Conservation (phyloP, 92 coral and sea anemone genomes). For the Parazoanthus atlanticus region DNA sequence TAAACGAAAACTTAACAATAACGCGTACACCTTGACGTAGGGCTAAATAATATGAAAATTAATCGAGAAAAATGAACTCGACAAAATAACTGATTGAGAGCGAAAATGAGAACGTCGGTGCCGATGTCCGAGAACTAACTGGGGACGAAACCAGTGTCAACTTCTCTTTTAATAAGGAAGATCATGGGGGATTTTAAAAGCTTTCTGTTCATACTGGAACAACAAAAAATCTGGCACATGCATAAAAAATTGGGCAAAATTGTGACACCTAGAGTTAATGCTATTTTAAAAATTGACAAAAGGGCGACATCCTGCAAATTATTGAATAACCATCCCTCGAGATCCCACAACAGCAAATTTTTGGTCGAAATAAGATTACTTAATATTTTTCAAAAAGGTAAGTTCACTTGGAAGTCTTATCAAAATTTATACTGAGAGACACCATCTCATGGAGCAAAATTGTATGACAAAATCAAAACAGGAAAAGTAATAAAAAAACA, state of each 20-base stretch:
- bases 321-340: neutral
- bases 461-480: slow-evolving; percentile 8
- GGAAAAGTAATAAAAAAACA: slow-evolving; percentile 2
- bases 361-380: neutral
- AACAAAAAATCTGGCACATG: neutral
- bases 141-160: neutral
- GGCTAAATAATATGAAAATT: neutral
- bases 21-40: neutral
- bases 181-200: neutral
- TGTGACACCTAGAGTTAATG: neutral
- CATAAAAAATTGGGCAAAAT: neutral
- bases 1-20: neutral
- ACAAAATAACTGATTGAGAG: neutral
- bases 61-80: neutral
- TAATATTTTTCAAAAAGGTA: neutral
- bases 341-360: neutral
- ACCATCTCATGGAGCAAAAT: neutral
- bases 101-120: too few species aligned
- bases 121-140: neutral
- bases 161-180: neutral
- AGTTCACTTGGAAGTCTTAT: neutral
- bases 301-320: neutral
- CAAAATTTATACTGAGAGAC: neutral
- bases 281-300: too few species aligned
- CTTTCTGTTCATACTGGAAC: neutral